A percentile compares a stretch with the other conserved stretches of the same genome.
These are phyloP conservation scores for Euzetes globulus DNA, from an alignment of 2,888 invertebrate species.

Conservation along the genomic window DNA sequence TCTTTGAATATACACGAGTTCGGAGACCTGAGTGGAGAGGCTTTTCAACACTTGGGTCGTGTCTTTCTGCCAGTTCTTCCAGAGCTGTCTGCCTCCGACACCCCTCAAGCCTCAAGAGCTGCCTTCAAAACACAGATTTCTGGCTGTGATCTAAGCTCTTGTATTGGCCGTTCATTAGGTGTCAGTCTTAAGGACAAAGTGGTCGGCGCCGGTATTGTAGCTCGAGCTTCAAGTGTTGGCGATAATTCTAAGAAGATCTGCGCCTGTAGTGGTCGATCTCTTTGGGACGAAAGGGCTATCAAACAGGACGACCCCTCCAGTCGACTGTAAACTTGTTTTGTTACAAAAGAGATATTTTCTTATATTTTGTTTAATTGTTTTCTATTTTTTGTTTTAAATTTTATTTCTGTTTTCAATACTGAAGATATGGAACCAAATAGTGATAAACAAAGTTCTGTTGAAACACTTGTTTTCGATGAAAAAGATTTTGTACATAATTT, in stretches of 20 bases:
- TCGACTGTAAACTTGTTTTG: neutral
- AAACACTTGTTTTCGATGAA: constrained; percentile 3
- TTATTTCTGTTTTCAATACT: neutral
- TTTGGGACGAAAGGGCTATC: constrained; percentile 36
- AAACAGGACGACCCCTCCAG: constrained; percentile 1
- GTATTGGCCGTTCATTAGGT: constrained; percentile 35
- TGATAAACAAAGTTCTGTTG: neutral
- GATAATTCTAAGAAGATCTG: constrained; percentile 35
- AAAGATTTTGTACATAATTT: constrained; percentile 20
- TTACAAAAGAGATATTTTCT: neutral
- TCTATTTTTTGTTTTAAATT: neutral
- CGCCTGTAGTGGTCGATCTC: constrained; percentile 34
- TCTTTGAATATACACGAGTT: constrained; percentile 35
- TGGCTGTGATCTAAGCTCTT: constrained; percentile 27
- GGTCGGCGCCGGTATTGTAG: constrained; percentile 36
- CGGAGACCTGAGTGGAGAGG: constrained; percentile 33
- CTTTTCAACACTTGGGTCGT: constrained; percentile 28
- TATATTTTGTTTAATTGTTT: neutral
- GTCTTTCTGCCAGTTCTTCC: neutral
- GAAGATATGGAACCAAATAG: neutral
- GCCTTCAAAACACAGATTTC: constrained; percentile 22
- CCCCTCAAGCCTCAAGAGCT: neutral
- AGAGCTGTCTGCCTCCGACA: neutral
- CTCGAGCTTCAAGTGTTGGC: constrained; percentile 35
- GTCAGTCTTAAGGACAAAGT: neutral